Percentiles rank a stretch among this genome's conserved stretches.
These are phyloP conservation scores for Setophaga coronata DNA, from an alignment of 2,113 vertebrate genomes.

Conservation along the genomic window DNA sequence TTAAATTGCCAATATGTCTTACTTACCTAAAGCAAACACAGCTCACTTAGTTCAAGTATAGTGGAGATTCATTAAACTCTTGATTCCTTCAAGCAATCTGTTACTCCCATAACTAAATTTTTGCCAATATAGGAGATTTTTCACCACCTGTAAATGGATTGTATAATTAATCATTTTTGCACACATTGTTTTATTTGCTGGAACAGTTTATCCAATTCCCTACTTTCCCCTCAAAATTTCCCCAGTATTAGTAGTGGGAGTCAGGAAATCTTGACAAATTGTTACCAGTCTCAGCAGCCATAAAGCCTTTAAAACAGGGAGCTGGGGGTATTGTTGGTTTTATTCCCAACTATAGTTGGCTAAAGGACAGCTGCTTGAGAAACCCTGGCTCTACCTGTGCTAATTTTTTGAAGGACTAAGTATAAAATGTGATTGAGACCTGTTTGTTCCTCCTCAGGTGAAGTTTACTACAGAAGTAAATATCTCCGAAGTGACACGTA, in stretches of 20 bases:
- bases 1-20: background rate
- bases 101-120: background rate
- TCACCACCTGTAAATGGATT: background rate
- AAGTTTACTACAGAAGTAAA: slow-evolving; percentile 91
- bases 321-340: background rate
- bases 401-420: background rate
- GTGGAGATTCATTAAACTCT: background rate
- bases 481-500: slow-evolving; percentile 89
- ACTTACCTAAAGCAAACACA: background rate
- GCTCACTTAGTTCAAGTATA: background rate
- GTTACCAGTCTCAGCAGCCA: background rate
- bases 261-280: background rate
- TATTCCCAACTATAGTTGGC: background rate
- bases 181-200: background rate
- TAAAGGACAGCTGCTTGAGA: background rate
- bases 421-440: background rate
- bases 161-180: background rate
- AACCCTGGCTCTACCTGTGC: background rate
- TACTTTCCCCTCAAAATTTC: background rate
- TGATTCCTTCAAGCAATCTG: background rate
- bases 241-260: background rate
- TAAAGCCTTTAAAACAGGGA: background rate
- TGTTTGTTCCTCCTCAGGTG: slow-evolving; percentile 74
- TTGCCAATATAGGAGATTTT: background rate
- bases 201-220: background rate